Evolutionary conservation across 2,888 invertebrate species (phyloP).

Genomic region (Ypsolopha sequella): DNA sequence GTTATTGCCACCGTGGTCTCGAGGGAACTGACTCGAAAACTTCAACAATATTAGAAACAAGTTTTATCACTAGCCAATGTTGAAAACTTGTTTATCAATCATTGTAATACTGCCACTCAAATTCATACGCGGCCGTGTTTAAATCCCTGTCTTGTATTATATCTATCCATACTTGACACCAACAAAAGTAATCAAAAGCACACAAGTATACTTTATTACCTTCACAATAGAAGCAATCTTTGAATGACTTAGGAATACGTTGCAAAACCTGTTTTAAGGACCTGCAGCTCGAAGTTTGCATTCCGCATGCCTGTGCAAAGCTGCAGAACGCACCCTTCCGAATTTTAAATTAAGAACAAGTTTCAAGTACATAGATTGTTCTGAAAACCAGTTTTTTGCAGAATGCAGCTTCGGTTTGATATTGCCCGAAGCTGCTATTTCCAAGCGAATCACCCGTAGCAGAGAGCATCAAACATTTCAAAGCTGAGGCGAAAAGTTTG

Average conservation of each 20-base stretch:
- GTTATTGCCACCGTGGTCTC: no score
- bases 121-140: not conserved
- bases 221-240: no score
- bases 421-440: not conserved
- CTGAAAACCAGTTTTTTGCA: constrained; percentile 16
- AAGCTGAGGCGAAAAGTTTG: no score
- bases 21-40: no score
- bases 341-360: constrained; percentile 16
- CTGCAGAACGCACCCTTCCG: constrained; percentile 32
- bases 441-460: no score
- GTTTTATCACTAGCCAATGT: no score
- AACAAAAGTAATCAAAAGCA: not conserved
- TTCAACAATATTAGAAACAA: no score
- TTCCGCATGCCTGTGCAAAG: constrained; percentile 44
- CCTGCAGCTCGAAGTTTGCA: constrained; percentile 49
- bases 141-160: not conserved
- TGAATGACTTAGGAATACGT: constrained; percentile 8
- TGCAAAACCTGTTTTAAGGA: constrained; percentile 32
- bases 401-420: constrained; percentile 10
- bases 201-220: not conserved
- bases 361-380: not conserved
- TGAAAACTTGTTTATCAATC: no score
- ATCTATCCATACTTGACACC: not conserved
- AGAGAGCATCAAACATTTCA: no score
- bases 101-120: not conserved